Base-by-base conservation (phyloP, 2,113 vertebrate species). In the Crypturellus undulatus region DNA sequence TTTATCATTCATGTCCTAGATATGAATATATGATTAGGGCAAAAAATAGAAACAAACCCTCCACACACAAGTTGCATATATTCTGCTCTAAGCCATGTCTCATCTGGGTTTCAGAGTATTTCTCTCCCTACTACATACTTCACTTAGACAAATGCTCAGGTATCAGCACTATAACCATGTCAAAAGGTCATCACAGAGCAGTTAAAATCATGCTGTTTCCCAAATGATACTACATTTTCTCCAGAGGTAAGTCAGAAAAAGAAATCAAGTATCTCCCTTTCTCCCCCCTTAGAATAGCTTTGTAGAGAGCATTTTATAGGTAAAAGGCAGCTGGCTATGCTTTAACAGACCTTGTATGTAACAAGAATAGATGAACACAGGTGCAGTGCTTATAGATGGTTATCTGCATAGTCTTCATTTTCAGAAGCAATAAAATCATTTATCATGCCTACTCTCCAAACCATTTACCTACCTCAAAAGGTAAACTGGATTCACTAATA, bases 291-390 rank as follows among this genome's bases (percentile, higher is more conserved):
- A 19, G 40, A 84, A 81, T 7, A 88, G 62, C 56, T 92, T 75
- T 59, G 47, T 43, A 86, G 76, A 64, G 32, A 86, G 13, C 26
- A 52, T 89, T 92, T 89, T 30, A 62, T 52, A 45, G 22, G 30
- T 16, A 86, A 71, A 77, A 86, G 51, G 69, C 65, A 95, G 82
- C n/a, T 88, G 65, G 87, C 80, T 86, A 81, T 51, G 76, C 32
- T 95, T 94, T 79, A 96, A 95, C 84, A 87, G 63, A 56, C 65
- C 84, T 67, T 86, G 77, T 22, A 72, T 58, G 60, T 82, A 90
- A 94, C 84, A 34, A 92, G 79, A 91, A 42, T 28, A 65, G 64
- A 90, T 85, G 87, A 84, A 85, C 87, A 97, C 79, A 88, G 83
- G 77, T 93, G 93, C 79, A 80, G 15, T 1, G 19, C 65, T 82